Conservation (phyloP, 2,888 invertebrate species). For the Crematogaster levior region DNA sequence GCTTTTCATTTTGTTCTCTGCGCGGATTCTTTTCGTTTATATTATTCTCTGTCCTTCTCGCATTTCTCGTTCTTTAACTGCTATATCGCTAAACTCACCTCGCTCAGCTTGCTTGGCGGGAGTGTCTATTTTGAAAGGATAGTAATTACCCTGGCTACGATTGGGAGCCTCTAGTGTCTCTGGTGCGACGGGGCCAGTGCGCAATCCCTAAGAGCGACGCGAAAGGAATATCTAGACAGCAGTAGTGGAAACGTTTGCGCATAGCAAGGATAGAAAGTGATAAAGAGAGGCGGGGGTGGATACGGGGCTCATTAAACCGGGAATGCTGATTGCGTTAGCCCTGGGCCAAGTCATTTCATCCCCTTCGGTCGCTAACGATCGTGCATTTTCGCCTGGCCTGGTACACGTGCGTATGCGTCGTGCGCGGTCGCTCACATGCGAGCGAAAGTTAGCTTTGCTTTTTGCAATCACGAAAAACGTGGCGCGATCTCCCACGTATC, state of each 20-base stretch:
- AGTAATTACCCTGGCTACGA: slow-evolving; percentile 58
- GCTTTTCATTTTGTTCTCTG: background rate
- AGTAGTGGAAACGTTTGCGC: slow-evolving; percentile 36
- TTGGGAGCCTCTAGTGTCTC: slow-evolving; percentile 38
- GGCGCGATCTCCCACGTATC: slow-evolving; percentile 33
- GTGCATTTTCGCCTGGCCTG: slow-evolving; percentile 72
- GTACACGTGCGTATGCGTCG: slow-evolving; percentile 41
- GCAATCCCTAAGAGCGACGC: slow-evolving; percentile 28
- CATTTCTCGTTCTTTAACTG: slow-evolving; percentile 32
- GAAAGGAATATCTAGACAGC: slow-evolving; percentile 21
- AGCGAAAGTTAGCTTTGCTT: slow-evolving; percentile 35
- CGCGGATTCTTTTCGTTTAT: background rate
- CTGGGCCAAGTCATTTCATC: slow-evolving; percentile 74
- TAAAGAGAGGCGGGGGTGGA: slow-evolving; percentile 68
- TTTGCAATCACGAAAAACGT: slow-evolving; percentile 52
- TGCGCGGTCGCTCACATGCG: background rate
- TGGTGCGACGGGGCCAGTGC: slow-evolving; percentile 22
- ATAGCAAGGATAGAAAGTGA: slow-evolving; percentile 53
- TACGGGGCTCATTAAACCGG: slow-evolving; percentile 82
- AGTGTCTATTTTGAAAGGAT: slow-evolving; percentile 66
- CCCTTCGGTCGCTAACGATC: slow-evolving; percentile 77
- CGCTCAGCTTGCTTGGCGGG: slow-evolving; percentile 26
- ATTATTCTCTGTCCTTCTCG: slow-evolving; percentile 10
- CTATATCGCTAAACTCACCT: slow-evolving; percentile 40
- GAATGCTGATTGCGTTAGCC: slow-evolving; percentile 84